Evolutionary conservation across 2,797 vertebrate species (phyloP).

Genomic region (Morelia viridis): DNA sequence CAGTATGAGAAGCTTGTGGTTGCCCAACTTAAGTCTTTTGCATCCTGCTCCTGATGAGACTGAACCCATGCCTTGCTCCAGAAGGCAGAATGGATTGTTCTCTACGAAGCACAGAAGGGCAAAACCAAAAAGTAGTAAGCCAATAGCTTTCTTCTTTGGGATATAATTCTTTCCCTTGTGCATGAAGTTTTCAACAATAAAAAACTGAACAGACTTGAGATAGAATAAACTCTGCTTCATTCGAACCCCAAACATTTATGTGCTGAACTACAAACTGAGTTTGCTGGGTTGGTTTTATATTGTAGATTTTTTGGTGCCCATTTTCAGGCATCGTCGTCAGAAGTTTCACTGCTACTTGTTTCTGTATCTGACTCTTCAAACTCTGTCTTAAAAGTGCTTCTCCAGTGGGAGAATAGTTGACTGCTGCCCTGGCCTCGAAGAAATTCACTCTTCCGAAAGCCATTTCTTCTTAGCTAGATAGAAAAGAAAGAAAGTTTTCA

Average conservation of each 20-base stretch:
- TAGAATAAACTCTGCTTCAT: constrained; percentile 74
- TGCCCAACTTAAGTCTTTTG: constrained; percentile 68
- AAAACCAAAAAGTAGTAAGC: constrained; percentile 78
- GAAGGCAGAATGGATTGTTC: constrained; percentile 80
- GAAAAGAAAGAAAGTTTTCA: constrained; percentile 36
- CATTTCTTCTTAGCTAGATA: constrained; percentile 90
- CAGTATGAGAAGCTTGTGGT: constrained; percentile 73
- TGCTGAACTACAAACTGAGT: constrained; percentile 74
- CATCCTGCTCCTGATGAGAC: constrained; percentile 66
- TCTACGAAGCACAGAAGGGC: constrained; percentile 87
- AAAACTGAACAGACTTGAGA: constrained; percentile 73
- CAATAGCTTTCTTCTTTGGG: constrained; percentile 80
- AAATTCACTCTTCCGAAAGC: constrained; percentile 90
- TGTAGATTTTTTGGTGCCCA: constrained; percentile 61
- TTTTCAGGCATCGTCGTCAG: constrained; percentile 87
- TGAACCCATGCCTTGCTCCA: constrained; percentile 72
- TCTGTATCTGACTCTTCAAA: constrained; percentile 93
- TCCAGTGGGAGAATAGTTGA: constrained; percentile 91
- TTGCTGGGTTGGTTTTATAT: constrained; percentile 74
- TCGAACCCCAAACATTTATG: constrained; percentile 71
- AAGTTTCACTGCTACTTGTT: constrained; percentile 97
- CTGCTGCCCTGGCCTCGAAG: constrained; percentile 84
- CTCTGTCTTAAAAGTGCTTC: constrained; percentile 88
- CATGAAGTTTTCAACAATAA: constrained; percentile 80
- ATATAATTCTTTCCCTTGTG: constrained; percentile 97